These are phyloP conservation scores for Rotaria magnacalcarata DNA, from an alignment of 2,888 invertebrate genomes.

Conservation along the genomic window DNA sequence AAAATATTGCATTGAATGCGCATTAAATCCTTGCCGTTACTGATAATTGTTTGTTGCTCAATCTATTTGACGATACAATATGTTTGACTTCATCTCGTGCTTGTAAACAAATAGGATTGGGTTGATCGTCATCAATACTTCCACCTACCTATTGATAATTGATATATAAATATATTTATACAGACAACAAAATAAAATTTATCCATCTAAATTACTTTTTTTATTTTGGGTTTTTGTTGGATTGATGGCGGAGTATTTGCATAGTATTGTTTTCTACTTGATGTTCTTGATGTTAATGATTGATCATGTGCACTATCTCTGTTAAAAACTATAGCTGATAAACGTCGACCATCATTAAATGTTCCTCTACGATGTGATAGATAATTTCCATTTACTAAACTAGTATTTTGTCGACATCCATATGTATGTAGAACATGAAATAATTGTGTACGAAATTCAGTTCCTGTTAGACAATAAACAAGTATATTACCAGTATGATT, in stretches of 20 bases:
- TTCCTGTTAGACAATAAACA: conserved; percentile 27
- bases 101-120: neutral
- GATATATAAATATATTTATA: neutral
- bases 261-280: neutral
- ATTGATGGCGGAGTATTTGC: neutral
- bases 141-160: neutral
- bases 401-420: neutral
- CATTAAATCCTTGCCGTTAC: conserved; percentile 2
- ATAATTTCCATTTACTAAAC: neutral
- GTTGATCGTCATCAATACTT: neutral
- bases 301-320: neutral
- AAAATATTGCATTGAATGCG: neutral
- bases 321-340: neutral
- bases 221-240: neutral
- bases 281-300: neutral
- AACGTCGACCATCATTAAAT: neutral
- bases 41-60: neutral
- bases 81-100: neutral
- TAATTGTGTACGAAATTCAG: conserved; percentile 24
- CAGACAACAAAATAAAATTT: neutral
- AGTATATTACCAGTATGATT: conserved; percentile 28
- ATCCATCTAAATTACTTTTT: neutral
- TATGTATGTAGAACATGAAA: conserved; percentile 3
- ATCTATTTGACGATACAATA: neutral
- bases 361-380: neutral